Evolutionary conservation across 1,140 invertebrate species (phyloP).

Genomic region (Hetaerina americana): DNA sequence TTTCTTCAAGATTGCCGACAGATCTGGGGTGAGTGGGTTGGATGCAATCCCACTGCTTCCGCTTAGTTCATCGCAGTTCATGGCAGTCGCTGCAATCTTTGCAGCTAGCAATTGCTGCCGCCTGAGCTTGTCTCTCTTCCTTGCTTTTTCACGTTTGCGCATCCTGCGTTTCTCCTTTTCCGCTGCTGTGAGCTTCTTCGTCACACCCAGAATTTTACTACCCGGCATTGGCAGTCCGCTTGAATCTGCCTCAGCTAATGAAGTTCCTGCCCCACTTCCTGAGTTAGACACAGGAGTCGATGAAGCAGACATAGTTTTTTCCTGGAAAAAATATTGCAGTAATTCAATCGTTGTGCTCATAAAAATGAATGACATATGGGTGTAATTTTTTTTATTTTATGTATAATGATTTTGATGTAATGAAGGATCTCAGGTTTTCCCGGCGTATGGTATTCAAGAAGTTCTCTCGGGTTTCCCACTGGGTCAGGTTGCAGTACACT

Average conservation of each 20-base stretch:
- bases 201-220: background rate
- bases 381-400: background rate
- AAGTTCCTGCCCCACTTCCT: too few relatives aligned
- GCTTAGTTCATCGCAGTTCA: background rate
- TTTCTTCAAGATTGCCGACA: slow-evolving; percentile 38
- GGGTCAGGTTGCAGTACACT: too few relatives aligned
- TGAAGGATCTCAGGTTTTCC: too few relatives aligned
- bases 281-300: background rate
- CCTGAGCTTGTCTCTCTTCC: slow-evolving; percentile 50
- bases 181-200: slow-evolving; percentile 21
- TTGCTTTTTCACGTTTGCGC: slow-evolving; percentile 38
- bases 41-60: background rate
- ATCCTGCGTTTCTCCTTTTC: slow-evolving; percentile 45
- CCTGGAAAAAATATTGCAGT: slow-evolving; percentile 5
- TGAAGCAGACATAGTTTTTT: background rate
- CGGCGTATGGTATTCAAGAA: too few relatives aligned
- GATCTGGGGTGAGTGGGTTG: background rate
- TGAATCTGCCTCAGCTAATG: slow-evolving; percentile 2
- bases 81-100: slow-evolving; percentile 1
- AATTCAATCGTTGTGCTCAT: slow-evolving; percentile 1
- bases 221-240: background rate
- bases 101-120: slow-evolving; percentile 23
- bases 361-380: background rate
- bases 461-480: too few relatives aligned
- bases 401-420: too few relatives aligned